phyloP scores from a whole-genome alignment of 1,140 invertebrate species.

The Liolophura sinensis region DNA sequence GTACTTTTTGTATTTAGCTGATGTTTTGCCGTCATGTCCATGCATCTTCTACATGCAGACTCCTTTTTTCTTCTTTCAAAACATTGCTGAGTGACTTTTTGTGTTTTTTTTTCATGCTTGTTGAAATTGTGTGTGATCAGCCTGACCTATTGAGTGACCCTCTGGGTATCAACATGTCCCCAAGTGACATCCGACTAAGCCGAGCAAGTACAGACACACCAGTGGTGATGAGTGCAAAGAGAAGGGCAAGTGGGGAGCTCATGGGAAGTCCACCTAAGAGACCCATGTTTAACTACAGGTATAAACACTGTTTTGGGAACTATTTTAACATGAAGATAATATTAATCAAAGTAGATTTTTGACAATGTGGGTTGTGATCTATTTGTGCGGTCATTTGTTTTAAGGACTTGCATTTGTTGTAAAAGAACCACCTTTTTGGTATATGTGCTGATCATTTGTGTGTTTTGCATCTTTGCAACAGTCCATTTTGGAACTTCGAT shows the following conservation, averaged over 20 bases:
- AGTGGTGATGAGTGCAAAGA: conserved; percentile 25
- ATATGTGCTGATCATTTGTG: no score
- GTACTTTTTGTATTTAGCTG: neutral
- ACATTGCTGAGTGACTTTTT: no score
- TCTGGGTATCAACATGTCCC: conserved; percentile 75
- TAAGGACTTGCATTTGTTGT: no score
- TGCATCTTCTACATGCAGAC: neutral
- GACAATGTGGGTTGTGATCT: no score
- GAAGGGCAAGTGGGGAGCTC: conserved; percentile 42
- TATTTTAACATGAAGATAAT: no score
- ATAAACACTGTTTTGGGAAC: neutral
- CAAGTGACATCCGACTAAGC: conserved; percentile 48
- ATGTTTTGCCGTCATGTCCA: neutral
- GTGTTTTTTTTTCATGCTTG: neutral
- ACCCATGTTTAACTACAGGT: conserved; percentile 51
- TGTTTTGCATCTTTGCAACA: conserved; percentile 44
- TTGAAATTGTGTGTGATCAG: conserved; percentile 54
- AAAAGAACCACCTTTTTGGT: no score
- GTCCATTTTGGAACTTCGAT: conserved; percentile 94
- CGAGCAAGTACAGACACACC: conserved; percentile 45
- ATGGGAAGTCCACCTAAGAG: conserved; percentile 42
- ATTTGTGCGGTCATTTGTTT: no score
- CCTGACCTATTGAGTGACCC: conserved; percentile 92
- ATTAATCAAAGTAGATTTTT: no score
- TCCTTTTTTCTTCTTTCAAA: neutral